Percentiles rank a stretch among this genome's conserved stretches.
These are phyloP conservation scores for Augochlorella aurata DNA, from an alignment of 2,888 invertebrate species.

Conservation along the genomic window DNA sequence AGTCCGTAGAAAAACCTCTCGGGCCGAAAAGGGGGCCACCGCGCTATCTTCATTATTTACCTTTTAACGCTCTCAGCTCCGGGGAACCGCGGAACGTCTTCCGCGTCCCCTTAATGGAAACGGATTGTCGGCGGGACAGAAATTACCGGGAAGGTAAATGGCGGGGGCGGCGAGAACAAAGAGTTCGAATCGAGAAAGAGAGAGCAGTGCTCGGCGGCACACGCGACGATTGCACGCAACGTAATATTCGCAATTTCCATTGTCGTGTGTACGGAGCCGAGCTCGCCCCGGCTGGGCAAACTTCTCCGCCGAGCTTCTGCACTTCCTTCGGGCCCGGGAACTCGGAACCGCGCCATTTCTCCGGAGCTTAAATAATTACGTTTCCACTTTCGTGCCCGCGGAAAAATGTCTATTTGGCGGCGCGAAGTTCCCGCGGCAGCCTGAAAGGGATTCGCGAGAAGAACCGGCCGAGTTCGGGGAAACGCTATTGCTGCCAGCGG, in stretches of 20 bases:
- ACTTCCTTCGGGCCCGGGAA: neutral
- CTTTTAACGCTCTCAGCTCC: neutral
- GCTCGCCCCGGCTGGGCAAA: slow-evolving; percentile 9
- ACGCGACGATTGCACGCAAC: slow-evolving; percentile 5
- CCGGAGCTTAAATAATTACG: slow-evolving; percentile 27
- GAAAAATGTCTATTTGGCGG: slow-evolving; percentile 19
- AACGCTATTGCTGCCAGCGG: neutral
- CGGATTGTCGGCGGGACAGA: neutral
- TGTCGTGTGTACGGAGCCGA: neutral
- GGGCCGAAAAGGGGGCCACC: neutral
- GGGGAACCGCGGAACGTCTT: neutral
- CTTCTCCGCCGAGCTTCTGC: neutral
- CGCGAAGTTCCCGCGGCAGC: neutral
- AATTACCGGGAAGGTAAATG: slow-evolving; percentile 3
- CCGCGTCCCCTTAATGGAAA: slow-evolving; percentile 4
- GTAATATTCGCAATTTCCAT: slow-evolving; percentile 3
- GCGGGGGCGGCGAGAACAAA: neutral
- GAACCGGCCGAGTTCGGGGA: neutral
- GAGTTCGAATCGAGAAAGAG: neutral
- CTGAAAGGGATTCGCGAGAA: too few species aligned
- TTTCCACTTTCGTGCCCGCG: slow-evolving; percentile 2
- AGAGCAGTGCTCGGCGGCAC: neutral
- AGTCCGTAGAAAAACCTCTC: neutral
- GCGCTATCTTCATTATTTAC: slow-evolving; percentile 7
- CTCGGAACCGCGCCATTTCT: slow-evolving; percentile 5